A percentile compares a stretch with the other conserved stretches of the same genome.
These are phyloP conservation scores for Sitta europaea DNA, from an alignment of 2,113 vertebrate genomes.

Conservation along the genomic window DNA sequence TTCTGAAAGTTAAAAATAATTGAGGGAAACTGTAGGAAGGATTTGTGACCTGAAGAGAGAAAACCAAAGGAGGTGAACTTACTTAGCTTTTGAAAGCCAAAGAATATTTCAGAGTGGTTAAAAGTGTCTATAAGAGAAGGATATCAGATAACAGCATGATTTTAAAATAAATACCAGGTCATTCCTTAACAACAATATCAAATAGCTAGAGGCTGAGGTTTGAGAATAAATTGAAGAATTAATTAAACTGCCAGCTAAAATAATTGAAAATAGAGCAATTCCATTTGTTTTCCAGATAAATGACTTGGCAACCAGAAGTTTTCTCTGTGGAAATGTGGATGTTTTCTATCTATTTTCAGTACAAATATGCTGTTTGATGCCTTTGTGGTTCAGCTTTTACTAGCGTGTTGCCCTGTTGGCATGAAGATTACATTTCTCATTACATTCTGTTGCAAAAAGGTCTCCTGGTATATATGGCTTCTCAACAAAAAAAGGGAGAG, in stretches of 20 bases:
- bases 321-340: background rate
- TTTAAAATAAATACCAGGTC: background rate
- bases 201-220: background rate
- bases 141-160: background rate
- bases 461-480: background rate
- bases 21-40: background rate
- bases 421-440: background rate
- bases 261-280: conserved; percentile 6
- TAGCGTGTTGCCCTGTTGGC: background rate
- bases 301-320: background rate
- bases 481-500: background rate
- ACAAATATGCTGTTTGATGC: background rate
- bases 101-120: background rate
- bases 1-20: background rate
- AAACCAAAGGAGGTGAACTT: background rate
- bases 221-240: conserved; percentile 36
- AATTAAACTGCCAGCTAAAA: conserved; percentile 38
- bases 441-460: background rate
- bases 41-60: background rate
- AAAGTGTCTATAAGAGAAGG: background rate
- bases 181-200: background rate
- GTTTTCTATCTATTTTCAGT: background rate
- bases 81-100: background rate
- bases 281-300: conserved; percentile 35
- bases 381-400: background rate